Evolutionary conservation across 2,888 invertebrate species (phyloP).

Genomic region (Cosmia trapezina): DNA sequence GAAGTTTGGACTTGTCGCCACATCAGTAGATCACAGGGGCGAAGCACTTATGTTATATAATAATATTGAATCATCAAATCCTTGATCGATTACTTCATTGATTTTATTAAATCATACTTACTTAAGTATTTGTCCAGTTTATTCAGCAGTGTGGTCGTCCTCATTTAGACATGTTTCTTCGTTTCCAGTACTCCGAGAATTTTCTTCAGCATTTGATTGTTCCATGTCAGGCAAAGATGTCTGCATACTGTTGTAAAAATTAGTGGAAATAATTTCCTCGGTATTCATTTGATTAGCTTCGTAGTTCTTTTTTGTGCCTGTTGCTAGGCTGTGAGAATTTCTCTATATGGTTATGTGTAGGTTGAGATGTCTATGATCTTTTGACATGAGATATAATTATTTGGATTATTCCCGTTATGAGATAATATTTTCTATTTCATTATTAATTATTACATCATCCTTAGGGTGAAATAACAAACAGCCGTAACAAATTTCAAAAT

Average conservation of each 20-base stretch:
- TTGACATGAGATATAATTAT: not conserved
- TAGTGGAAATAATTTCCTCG: constrained; percentile 23
- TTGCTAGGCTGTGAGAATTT: constrained; percentile 9
- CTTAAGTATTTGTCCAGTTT: not conserved
- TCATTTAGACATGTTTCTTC: not conserved
- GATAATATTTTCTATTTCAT: not conserved
- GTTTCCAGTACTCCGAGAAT: not conserved
- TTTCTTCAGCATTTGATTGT: constrained; percentile 7
- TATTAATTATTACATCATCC: not conserved
- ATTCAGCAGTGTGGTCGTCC: not conserved
- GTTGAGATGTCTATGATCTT: not conserved
- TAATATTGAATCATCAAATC: constrained; percentile 14
- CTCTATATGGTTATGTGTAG: not conserved
- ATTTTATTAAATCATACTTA: constrained; percentile 15
- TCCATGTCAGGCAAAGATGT: constrained; percentile 14
- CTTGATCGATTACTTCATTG: constrained; percentile 5
- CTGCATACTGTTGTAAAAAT: constrained; percentile 2
- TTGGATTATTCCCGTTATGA: not conserved
- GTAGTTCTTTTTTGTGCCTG: not conserved
- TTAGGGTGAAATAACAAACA: constrained; percentile 55
- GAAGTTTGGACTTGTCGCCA: not conserved
- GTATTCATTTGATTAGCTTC: not conserved
- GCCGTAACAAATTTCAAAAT: constrained; percentile 59
- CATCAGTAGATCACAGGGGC: not conserved
- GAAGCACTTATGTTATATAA: not conserved